A percentile compares a stretch with the other conserved stretches of the same genome.
Conservation (phyloP, 2,888 invertebrate genomes). For the Exocentrus adspersus region DNA sequence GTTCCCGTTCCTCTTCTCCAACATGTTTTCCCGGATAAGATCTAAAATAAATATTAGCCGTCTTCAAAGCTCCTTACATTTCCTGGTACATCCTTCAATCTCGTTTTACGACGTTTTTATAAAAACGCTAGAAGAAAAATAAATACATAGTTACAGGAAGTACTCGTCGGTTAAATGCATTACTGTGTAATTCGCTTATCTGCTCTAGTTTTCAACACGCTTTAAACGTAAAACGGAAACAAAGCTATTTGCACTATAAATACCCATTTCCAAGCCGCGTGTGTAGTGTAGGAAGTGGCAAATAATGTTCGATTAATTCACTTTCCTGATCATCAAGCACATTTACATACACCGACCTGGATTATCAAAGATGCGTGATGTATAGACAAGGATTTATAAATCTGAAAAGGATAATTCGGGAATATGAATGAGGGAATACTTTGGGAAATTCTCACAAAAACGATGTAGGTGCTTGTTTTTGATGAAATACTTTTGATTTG, state of each 20-base stretch:
- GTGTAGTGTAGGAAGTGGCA: conserved; percentile 32
- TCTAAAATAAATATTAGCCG: conserved; percentile 2
- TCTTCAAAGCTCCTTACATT: background rate
- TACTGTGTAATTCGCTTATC: too few relatives aligned
- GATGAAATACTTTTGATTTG: too few relatives aligned
- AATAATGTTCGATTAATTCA: conserved; percentile 40
- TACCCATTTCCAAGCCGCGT: conserved; percentile 23
- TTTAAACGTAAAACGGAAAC: conserved; percentile 1
- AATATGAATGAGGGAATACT: too few relatives aligned
- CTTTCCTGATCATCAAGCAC: conserved; percentile 34
- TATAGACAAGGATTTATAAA: background rate
- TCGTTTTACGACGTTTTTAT: background rate
- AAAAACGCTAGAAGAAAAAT: too few relatives aligned
- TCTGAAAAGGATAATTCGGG: too few relatives aligned
- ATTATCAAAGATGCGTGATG: background rate
- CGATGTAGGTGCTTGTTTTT: too few relatives aligned
- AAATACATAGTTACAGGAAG: too few relatives aligned
- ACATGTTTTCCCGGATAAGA: background rate
- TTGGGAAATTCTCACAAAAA: too few relatives aligned
- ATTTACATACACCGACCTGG: conserved; percentile 36
- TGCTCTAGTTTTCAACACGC: background rate
- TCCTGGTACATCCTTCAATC: background rate
- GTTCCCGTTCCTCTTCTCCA: background rate
- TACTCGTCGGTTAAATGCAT: too few relatives aligned
- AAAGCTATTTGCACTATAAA: conserved; percentile 29